A percentile compares a stretch with the other conserved stretches of the same genome.
Evolutionary conservation across 2,888 invertebrate species (phyloP).

Genomic region (Melieria crassipennis): DNA sequence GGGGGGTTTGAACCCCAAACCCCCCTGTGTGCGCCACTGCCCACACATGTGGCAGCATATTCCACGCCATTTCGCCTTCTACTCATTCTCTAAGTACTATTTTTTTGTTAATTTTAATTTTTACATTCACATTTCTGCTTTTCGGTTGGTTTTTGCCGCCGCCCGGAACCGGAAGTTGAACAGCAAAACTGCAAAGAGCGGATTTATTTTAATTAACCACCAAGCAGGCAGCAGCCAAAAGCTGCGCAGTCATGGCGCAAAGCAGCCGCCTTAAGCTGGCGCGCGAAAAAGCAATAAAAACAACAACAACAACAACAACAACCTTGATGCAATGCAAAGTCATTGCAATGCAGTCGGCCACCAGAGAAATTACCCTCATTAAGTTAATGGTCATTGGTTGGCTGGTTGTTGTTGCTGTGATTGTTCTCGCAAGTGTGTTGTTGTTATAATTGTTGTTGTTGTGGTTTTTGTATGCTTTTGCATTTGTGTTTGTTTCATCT

Average conservation of each 20-base stretch:
- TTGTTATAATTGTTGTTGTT: conserved; percentile 11
- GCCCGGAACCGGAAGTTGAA: conserved; percentile 39
- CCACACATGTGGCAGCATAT: not conserved
- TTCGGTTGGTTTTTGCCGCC: conserved; percentile 3
- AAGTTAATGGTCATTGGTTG: conserved; percentile 37
- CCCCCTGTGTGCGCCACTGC: not conserved
- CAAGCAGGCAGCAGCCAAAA: not conserved
- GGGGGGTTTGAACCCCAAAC: not conserved
- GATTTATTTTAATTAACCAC: conserved; percentile 39
- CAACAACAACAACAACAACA: not conserved
- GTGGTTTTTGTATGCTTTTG: not conserved
- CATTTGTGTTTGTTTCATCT: not conserved
- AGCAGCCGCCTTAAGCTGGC: conserved; percentile 11
- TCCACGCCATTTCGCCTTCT: not conserved
- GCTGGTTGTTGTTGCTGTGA: conserved; percentile 1
- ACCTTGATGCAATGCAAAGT: not conserved
- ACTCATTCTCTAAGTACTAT: not conserved
- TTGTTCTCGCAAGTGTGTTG: conserved; percentile 7
- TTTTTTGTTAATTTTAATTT: conserved; percentile 18
- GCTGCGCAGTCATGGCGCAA: conserved; percentile 3
- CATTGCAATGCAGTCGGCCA: conserved; percentile 27
- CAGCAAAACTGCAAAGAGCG: conserved; percentile 36
- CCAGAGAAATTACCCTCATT: conserved; percentile 41
- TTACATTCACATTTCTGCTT: conserved; percentile 5
- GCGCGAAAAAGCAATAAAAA: not conserved